phyloP scores from a whole-genome alignment of 2,113 vertebrate species.

The Eulemur rufifrons region DNA sequence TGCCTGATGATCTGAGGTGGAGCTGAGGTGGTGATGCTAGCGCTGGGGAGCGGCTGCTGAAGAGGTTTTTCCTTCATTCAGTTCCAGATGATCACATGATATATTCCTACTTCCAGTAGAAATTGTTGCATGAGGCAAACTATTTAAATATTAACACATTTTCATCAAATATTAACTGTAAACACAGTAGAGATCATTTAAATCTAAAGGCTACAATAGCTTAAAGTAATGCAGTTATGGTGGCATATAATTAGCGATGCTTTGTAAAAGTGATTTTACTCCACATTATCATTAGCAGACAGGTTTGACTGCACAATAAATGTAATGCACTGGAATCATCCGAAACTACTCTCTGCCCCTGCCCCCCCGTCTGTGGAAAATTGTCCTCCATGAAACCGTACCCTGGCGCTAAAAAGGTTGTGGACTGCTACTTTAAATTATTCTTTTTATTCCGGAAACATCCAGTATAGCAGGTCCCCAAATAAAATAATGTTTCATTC shows the following conservation, averaged over 20 bases:
- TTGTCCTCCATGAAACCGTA: no score
- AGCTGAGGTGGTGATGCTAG: no score
- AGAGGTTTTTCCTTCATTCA: not conserved
- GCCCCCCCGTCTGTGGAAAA: no score
- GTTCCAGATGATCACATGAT: not conserved
- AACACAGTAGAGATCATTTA: slow-evolving; percentile 26
- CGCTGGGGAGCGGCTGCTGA: no score
- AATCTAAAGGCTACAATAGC: slow-evolving; percentile 7
- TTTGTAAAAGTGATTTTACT: slow-evolving; percentile 45
- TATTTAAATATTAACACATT: slow-evolving; percentile 53
- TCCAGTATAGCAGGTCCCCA: not conserved
- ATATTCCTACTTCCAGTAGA: not conserved
- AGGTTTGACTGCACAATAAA: no score
- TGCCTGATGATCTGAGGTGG: no score
- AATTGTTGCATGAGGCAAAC: not conserved
- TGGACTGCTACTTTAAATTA: not conserved
- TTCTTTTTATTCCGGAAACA: not conserved
- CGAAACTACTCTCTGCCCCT: no score
- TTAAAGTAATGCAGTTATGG: slow-evolving; percentile 13
- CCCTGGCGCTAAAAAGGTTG: no score
- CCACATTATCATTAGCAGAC: no score
- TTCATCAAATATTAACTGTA: slow-evolving; percentile 69
- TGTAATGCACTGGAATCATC: no score
- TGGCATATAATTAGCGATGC: not conserved
- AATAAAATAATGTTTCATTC: not conserved